Conservation (phyloP, 2,113 vertebrate species). For the Saguinus midas region DNA sequence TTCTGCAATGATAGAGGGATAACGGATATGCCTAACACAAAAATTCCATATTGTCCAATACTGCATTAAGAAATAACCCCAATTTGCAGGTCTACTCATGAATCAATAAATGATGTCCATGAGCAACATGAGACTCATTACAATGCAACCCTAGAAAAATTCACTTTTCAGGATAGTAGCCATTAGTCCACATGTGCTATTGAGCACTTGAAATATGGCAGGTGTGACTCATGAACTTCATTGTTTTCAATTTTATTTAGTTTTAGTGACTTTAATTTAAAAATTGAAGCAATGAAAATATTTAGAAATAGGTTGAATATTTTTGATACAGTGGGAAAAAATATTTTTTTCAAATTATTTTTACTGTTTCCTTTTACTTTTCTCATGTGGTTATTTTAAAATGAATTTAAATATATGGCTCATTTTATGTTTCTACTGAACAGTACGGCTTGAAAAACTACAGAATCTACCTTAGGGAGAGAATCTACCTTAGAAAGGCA, state of each 20-base stretch:
- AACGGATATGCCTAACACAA: neutral
- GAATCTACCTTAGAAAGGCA: neutral
- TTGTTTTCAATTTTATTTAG: neutral
- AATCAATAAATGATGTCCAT: neutral
- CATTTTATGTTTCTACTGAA: neutral
- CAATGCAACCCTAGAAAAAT: neutral
- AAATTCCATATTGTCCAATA: neutral
- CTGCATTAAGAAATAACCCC: neutral
- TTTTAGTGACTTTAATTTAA: conserved; percentile 15
- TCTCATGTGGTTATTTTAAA: neutral
- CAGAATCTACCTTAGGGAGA: neutral
- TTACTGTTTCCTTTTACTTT: neutral
- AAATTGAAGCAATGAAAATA: neutral
- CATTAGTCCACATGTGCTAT: neutral
- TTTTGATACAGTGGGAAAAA: neutral
- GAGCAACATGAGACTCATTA: neutral
- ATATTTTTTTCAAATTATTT: neutral
- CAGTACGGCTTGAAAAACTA: neutral
- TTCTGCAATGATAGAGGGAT: neutral
- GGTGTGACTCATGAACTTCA: neutral
- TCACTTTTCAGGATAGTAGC: neutral
- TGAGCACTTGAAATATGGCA: neutral
- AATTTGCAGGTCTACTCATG: neutral
- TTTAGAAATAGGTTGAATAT: neutral
- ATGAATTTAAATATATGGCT: neutral